Percentiles rank a stretch among this genome's conserved stretches.
These are phyloP conservation scores for Aphrocallistes beatrix DNA, from an alignment of 37 sponge, comb jelly and placozoan species.

Conservation along the genomic window DNA sequence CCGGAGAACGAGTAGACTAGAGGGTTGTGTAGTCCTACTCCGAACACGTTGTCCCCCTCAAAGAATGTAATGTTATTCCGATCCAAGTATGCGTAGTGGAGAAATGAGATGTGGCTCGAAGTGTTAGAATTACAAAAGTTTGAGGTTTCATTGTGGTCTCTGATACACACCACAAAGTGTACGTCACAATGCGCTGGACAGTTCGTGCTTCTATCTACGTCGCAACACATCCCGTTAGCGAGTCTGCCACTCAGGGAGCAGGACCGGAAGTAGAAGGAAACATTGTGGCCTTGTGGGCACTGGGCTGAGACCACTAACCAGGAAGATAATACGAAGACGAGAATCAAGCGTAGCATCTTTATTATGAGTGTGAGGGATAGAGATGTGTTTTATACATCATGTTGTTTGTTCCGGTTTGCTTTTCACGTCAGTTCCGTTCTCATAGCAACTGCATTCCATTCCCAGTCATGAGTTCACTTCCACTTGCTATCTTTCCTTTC, in stretches of 20 bases:
- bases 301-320: not conserved
- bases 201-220: not conserved
- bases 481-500: too few relatives aligned
- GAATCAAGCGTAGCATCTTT: not conserved
- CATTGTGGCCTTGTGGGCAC: not conserved
- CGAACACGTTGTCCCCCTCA: constrained; percentile 19
- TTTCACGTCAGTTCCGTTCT: not conserved
- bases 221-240: not conserved
- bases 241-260: not conserved
- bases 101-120: not conserved
- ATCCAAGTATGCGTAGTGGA: not conserved
- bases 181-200: not conserved
- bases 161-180: not conserved
- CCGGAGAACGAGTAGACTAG: not conserved
- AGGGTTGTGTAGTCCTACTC: not conserved
- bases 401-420: not conserved
- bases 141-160: not conserved
- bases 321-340: not conserved
- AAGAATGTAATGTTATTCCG: not conserved
- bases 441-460: too few relatives aligned
- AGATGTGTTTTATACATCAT: too few relatives aligned
- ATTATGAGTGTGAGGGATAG: not conserved
- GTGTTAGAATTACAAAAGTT: not conserved
- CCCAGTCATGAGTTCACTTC: too few relatives aligned
- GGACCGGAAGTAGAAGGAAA: not conserved